These are phyloP conservation scores for Drosophila ambigua DNA, from an alignment of 1,140 invertebrate species.

Conservation along the genomic window DNA sequence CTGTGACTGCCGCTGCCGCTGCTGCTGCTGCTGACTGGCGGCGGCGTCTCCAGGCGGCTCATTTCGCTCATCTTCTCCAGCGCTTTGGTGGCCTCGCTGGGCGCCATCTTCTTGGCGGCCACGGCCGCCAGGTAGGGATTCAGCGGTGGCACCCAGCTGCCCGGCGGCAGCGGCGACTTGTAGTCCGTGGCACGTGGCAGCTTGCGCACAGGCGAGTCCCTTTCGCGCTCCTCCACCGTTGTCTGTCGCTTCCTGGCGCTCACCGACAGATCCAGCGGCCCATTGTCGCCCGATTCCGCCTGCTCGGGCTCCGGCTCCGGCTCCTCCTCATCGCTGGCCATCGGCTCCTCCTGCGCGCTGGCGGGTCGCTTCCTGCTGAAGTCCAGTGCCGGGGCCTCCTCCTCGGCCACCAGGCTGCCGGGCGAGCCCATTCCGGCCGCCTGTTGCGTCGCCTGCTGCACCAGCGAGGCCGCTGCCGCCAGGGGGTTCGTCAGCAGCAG, in stretches of 20 bases:
- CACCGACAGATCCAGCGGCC: conserved; percentile 91
- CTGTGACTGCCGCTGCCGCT: neutral
- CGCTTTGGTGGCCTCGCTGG: conserved; percentile 92
- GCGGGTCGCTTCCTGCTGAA: conserved; percentile 88
- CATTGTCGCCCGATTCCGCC: conserved; percentile 85
- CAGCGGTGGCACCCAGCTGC: conserved; percentile 91
- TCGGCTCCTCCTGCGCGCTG: conserved; percentile 51
- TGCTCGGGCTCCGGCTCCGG: conserved; percentile 17
- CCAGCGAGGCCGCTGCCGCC: conserved; percentile 85
- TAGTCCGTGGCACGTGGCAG: conserved; percentile 86
- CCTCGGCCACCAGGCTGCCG: conserved; percentile 79
- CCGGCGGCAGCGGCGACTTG: conserved; percentile 84
- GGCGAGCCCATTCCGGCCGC: conserved; percentile 84
- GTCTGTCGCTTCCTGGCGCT: conserved; percentile 88
- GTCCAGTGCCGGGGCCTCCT: conserved; percentile 88
- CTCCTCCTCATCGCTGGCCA: conserved; percentile 55
- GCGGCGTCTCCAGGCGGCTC: conserved; percentile 86
- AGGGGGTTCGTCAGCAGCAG: conserved; percentile 90
- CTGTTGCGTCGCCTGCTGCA: conserved; percentile 85
- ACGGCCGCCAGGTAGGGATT: conserved; percentile 93
- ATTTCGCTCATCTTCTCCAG: conserved; percentile 96
- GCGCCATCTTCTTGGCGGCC: conserved; percentile 87
- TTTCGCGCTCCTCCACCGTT: conserved; percentile 2
- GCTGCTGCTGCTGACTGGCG: conserved; percentile 15
- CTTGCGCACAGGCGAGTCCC: conserved; percentile 86